Conservation (phyloP, 2,797 vertebrate genomes). For the Mus minutoides region DNA sequence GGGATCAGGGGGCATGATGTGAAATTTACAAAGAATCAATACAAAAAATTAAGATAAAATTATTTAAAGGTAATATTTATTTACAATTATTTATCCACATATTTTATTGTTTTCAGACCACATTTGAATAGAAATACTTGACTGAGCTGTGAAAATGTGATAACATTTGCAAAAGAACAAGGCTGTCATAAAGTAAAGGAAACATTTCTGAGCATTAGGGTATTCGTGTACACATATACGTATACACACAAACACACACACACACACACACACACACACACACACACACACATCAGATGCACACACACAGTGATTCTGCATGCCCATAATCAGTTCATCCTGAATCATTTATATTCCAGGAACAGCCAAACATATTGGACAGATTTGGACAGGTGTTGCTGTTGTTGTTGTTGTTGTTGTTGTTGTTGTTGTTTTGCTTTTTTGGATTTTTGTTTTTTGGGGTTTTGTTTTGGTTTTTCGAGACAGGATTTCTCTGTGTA, state of each 20-base stretch:
- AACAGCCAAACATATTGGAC: constrained; percentile 83
- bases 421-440: no score
- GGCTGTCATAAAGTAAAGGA: not conserved
- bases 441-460: no score
- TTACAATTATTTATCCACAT: not conserved
- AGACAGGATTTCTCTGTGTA: no score
- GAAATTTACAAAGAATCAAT: not conserved
- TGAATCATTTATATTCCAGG: constrained; percentile 82
- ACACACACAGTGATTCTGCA: constrained; percentile 46
- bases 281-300: no score
- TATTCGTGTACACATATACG: not conserved
- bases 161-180: not conserved
- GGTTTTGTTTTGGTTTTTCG: no score
- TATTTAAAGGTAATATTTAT: not conserved
- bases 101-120: constrained; percentile 16
- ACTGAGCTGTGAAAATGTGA: not conserved
- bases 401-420: no score
- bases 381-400: constrained; percentile 3
- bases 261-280: no score
- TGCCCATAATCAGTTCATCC: constrained; percentile 72
- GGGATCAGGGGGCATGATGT: not conserved
- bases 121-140: constrained; percentile 1
- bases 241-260: not conserved
- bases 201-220: constrained; percentile 54
- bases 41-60: not conserved